A percentile compares a stretch with the other conserved stretches of the same genome.
Conservation (phyloP, 1,140 invertebrate genomes). For the Belonocnema kinseyi region DNA sequence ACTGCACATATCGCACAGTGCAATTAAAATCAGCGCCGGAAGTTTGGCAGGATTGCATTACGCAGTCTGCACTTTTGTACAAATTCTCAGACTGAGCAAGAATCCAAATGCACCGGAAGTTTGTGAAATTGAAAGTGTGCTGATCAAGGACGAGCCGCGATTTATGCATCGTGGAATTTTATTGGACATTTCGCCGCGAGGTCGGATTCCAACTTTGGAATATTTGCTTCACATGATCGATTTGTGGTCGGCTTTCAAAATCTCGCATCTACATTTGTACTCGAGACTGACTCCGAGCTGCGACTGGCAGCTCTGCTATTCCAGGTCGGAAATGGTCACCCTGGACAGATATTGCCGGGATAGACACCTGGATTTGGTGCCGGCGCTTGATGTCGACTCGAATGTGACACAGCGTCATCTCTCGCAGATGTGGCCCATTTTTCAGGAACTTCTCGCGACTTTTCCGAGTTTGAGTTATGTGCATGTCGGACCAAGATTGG, state of each 20-base stretch:
- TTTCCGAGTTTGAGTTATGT: constrained; percentile 77
- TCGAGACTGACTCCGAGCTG: constrained; percentile 74
- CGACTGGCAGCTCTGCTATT: constrained; percentile 76
- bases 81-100: constrained; percentile 77
- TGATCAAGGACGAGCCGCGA: constrained; percentile 81
- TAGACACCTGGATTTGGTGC: constrained; percentile 76
- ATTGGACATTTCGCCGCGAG: constrained; percentile 79
- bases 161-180: constrained; percentile 79
- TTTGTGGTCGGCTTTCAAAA: constrained; percentile 79
- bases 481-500: constrained; percentile 79
- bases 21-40: constrained; percentile 78
- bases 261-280: constrained; percentile 79
- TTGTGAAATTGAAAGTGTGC: constrained; percentile 70
- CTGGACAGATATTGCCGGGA: constrained; percentile 80
- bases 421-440: constrained; percentile 77
- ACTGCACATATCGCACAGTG: constrained; percentile 73
- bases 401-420: constrained; percentile 77
- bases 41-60: constrained; percentile 79
- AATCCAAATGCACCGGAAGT: constrained; percentile 58
- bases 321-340: constrained; percentile 79
- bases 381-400: constrained; percentile 79
- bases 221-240: constrained; percentile 79
- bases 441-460: constrained; percentile 76
- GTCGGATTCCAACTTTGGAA: constrained; percentile 79
- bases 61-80: constrained; percentile 79